Conservation (phyloP, 1,140 invertebrate species). For the Lutraria rhynchaena region DNA sequence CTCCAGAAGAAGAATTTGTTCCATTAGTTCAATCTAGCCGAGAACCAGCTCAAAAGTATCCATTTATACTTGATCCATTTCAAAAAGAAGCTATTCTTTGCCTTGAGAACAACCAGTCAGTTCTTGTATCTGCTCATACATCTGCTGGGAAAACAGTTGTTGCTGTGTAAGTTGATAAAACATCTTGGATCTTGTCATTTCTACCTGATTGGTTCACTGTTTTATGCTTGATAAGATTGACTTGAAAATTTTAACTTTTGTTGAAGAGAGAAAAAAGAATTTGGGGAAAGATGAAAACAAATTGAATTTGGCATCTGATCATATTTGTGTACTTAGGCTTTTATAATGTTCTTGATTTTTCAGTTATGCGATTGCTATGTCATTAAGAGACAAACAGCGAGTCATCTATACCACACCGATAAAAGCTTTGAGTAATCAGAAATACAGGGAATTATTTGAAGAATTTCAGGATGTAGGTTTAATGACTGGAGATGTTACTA, state of each 20-base stretch:
- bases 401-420: slow-evolving; percentile 99
- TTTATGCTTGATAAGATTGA: too few species aligned
- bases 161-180: slow-evolving; percentile 91
- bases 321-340: too few species aligned
- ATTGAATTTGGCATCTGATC: too few species aligned
- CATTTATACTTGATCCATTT: slow-evolving; percentile 98
- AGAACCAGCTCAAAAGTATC: slow-evolving; percentile 93
- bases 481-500: slow-evolving; percentile 99
- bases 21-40: slow-evolving; percentile 82
- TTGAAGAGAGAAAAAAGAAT: too few species aligned
- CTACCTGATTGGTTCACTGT: too few species aligned
- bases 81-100: slow-evolving; percentile 98
- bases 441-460: slow-evolving; percentile 98
- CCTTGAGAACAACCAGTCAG: slow-evolving; percentile 98
- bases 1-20: slow-evolving; percentile 91
- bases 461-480: slow-evolving; percentile 98
- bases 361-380: slow-evolving; percentile 88
- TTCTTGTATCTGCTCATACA: slow-evolving; percentile 99
- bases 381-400: slow-evolving; percentile 89
- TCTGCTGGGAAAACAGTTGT: slow-evolving; percentile 99
- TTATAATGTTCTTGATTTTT: too few species aligned
- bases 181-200: too few species aligned
- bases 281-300: too few species aligned
- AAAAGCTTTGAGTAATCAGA: slow-evolving; percentile 99
- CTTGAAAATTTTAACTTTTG: too few species aligned